Percentiles rank a stretch among this genome's conserved stretches.
Evolutionary conservation across 2,113 vertebrate genomes (phyloP).

Genomic region (Eudyptes chrysolophus): DNA sequence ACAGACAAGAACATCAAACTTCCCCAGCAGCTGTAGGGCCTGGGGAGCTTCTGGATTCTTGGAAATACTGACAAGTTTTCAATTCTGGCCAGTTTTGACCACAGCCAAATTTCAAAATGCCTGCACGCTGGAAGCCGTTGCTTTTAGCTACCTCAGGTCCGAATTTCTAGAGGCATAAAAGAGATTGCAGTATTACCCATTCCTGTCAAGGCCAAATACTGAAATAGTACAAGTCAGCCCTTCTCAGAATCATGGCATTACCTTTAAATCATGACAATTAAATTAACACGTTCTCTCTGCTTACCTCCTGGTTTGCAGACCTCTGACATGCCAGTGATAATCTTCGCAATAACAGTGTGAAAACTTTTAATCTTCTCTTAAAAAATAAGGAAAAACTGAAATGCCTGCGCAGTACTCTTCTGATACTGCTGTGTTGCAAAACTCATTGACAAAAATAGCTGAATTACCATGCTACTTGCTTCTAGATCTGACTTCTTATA

Average conservation of each 20-base stretch:
- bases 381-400: not conserved
- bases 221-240: not conserved
- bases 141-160: not conserved
- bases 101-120: not conserved
- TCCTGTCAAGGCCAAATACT: not conserved
- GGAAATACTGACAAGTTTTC: constrained; percentile 44
- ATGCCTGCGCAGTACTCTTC: not conserved
- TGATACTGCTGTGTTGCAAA: not conserved
- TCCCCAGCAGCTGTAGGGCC: constrained; percentile 5
- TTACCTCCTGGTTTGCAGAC: not conserved
- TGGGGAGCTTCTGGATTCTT: constrained; percentile 30
- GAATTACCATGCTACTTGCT: not conserved
- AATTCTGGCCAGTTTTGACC: not conserved
- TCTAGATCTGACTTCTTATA: not conserved
- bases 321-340: not conserved
- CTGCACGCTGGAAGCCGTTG: not conserved
- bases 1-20: not conserved
- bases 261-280: not conserved
- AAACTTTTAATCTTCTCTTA: not conserved
- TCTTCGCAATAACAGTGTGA: not conserved
- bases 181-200: not conserved
- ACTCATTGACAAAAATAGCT: not conserved
- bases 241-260: not conserved
- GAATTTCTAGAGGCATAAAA: not conserved
- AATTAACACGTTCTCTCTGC: not conserved